phyloP scores from a whole-genome alignment of 2,797 vertebrate genomes.

The Triplophysa bombifrons region DNA sequence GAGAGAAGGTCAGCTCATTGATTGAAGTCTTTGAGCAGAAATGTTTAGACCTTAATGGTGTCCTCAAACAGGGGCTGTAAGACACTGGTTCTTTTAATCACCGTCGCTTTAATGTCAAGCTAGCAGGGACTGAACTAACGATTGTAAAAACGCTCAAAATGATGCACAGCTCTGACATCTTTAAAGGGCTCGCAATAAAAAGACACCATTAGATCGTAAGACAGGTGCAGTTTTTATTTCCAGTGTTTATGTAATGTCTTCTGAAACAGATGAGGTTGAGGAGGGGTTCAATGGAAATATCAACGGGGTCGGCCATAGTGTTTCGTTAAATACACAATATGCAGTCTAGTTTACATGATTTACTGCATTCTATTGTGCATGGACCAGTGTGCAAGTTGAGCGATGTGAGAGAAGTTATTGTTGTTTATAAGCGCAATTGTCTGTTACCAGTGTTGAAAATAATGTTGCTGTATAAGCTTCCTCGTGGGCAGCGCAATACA shows the following conservation, averaged over 20 bases:
- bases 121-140: slow-evolving; percentile 6
- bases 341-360: background rate
- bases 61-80: slow-evolving; percentile 8
- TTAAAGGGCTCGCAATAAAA: background rate
- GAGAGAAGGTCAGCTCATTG: slow-evolving; percentile 19
- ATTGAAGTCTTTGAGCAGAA: slow-evolving; percentile 42
- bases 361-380: background rate
- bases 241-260: background rate
- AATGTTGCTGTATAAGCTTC: too few relatives aligned
- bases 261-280: background rate
- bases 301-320: background rate
- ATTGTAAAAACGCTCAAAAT: background rate
- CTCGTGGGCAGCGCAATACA: too few relatives aligned
- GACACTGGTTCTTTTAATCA: slow-evolving; percentile 25
- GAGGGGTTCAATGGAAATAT: background rate
- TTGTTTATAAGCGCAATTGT: too few relatives aligned
- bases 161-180: background rate
- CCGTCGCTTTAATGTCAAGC: slow-evolving; percentile 26
- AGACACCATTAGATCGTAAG: background rate
- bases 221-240: background rate
- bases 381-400: background rate
- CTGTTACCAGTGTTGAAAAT: too few relatives aligned
- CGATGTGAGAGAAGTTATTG: too few relatives aligned
- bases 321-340: background rate
- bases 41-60: slow-evolving; percentile 33